Conservation (phyloP, 64 coral and sea anemone species). For the Montipora efflorescens region DNA sequence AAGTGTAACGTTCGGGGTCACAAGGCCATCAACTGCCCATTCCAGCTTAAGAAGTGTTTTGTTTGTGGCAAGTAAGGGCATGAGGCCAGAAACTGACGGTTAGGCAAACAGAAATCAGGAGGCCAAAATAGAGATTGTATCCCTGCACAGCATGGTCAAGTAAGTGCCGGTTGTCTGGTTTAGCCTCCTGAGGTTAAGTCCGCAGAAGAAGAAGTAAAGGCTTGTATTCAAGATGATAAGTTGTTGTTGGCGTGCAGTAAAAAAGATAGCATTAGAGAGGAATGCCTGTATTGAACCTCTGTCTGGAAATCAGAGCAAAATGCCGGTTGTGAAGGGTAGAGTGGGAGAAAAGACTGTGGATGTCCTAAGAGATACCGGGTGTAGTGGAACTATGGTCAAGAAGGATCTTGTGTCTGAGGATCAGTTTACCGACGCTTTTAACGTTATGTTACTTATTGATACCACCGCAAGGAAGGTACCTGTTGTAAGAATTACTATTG, state of each 20-base stretch:
- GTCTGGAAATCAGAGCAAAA: conserved; percentile 25
- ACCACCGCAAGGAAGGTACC: conserved; percentile 42
- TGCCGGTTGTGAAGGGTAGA: conserved; percentile 17
- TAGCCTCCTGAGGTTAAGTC: background rate
- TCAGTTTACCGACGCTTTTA: no score
- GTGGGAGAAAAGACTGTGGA: conserved; percentile 1
- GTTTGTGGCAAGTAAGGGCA: conserved; percentile 27
- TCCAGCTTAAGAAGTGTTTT: background rate
- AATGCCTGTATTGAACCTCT: conserved; percentile 14
- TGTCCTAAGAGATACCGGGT: background rate
- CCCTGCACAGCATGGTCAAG: background rate
- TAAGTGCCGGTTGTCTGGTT: background rate
- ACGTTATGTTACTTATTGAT: background rate
- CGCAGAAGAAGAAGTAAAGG: background rate
- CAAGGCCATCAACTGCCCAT: conserved; percentile 26
- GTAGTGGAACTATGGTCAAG: background rate
- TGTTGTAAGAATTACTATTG: conserved; percentile 35
- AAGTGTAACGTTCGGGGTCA: no score
- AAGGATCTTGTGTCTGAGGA: background rate
- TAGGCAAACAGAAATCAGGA: background rate
- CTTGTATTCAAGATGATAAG: background rate
- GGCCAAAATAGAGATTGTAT: background rate
- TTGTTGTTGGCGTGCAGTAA: background rate
- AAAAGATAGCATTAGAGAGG: background rate
- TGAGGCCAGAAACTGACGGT: conserved; percentile 33